Evolutionary conservation across 2,797 vertebrate genomes (phyloP), one percentile per base, ranked within the genome.

Genomic region (Brachyalestes nurse): DNA sequence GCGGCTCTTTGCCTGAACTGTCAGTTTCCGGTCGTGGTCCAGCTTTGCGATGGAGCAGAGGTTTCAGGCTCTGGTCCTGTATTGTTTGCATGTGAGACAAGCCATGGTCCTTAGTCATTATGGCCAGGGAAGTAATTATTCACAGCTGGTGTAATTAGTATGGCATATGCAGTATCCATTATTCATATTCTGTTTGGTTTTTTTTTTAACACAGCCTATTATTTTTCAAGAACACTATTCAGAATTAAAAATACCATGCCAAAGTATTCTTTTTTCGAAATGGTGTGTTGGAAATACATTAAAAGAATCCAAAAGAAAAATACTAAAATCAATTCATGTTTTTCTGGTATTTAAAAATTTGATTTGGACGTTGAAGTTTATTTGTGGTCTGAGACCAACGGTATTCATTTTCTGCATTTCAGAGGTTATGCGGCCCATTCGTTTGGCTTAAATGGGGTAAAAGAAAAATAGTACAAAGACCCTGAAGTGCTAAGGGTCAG

Each of bases 91-190:
- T 86, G 82, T 66, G 72, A 66, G 80, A 51, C 65, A 55, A 80
- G 61, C 47, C 88, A 79, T 85, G 85, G 86, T 80, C 89, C 86
- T 72, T 76, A 72, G 89, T 91, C 90, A 91, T 89, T 94, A 83
- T 85, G 88, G 88, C 88, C 88, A 86, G 87, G 83, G 88, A 88
- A 90, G 75, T 93, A 92, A 93, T 93, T 91, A 90, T 91, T 90
- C 88, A 88, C 89, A 92, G 91, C 88, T 91, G 90, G 80, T 88
- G 88, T 87, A 93, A 92, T 94, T 92, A 91, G 86, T 81, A 79
- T 72, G 86, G 87, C 90, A 92, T 92, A 89, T 87, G 84, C 85
- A 82, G 85, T 84, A 86, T 88, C 91, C 84, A 73, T 79, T 83
- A 77, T 80, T 85, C 83, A 90, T 88, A 84, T 82, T 85, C 73